These are phyloP conservation scores for Drosophila kuntzei DNA, from an alignment of 2,888 invertebrate species.

Conservation along the genomic window DNA sequence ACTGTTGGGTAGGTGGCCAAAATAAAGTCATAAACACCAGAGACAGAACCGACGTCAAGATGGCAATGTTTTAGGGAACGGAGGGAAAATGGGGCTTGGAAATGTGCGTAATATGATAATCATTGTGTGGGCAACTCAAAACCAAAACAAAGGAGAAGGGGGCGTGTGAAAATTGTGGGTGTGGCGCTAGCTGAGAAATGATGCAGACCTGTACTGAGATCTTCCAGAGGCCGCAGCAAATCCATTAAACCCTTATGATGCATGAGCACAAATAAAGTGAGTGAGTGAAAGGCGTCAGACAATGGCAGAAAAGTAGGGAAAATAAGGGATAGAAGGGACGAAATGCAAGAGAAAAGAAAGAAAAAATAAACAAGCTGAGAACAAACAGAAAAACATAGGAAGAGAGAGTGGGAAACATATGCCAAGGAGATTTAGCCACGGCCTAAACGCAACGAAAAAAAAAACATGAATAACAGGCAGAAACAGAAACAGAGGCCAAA, in stretches of 20 bases:
- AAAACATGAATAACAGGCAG: constrained; percentile 23
- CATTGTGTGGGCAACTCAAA: constrained; percentile 59
- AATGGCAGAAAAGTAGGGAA: constrained; percentile 34
- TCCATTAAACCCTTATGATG: constrained; percentile 82
- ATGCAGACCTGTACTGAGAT: constrained; percentile 39
- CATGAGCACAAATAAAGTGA: constrained; percentile 79
- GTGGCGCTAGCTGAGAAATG: constrained; percentile 49
- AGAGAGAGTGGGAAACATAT: constrained; percentile 69
- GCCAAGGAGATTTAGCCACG: constrained; percentile 43
- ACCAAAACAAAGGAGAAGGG: constrained; percentile 7
- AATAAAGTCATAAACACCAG: constrained; percentile 78
- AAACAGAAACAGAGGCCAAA: constrained; percentile 39
- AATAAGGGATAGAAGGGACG: not conserved
- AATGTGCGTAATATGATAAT: constrained; percentile 81
- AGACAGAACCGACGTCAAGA: constrained; percentile 23
- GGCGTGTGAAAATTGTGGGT: constrained; percentile 67
- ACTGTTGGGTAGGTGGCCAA: constrained; percentile 70
- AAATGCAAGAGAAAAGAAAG: constrained; percentile 15
- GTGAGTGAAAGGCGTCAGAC: constrained; percentile 73
- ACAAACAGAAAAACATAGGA: constrained; percentile 39
- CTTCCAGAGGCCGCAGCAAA: constrained; percentile 59
- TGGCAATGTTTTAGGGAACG: not conserved
- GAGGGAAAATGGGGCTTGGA: constrained; percentile 10
- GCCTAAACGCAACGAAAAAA: constrained; percentile 14
- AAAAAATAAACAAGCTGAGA: constrained; percentile 14